phyloP scores from a whole-genome alignment of 1,140 invertebrate genomes.

The Aphaenogaster floridana region DNA sequence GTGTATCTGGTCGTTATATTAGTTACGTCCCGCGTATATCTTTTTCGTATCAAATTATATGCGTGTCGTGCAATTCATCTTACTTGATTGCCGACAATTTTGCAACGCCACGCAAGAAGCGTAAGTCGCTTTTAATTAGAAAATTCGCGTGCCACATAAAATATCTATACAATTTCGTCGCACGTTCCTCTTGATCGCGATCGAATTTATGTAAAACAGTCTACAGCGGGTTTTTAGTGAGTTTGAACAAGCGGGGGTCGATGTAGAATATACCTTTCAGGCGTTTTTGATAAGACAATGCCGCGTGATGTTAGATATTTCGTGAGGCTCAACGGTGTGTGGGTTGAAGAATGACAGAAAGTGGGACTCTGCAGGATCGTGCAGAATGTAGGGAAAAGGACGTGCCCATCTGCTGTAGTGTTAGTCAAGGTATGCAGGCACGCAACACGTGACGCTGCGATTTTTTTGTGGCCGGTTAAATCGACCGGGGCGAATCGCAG shows the following conservation, averaged over 20 bases:
- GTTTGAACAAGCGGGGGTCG: conserved; percentile 33
- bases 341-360: conserved; percentile 70
- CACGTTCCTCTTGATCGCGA: too few relatives aligned
- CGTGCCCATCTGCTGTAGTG: conserved; percentile 66
- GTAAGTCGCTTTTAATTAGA: conserved; percentile 43
- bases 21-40: conserved; percentile 12
- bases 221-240: not conserved
- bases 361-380: conserved; percentile 69
- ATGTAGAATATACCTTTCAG: conserved; percentile 61
- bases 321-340: conserved; percentile 64
- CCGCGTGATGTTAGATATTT: conserved; percentile 66
- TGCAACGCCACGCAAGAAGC: conserved; percentile 6
- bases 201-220: not conserved
- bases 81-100: conserved; percentile 51
- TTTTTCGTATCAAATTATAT: conserved; percentile 47
- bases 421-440: conserved; percentile 54
- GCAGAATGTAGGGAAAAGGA: conserved; percentile 74
- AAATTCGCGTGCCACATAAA: not conserved
- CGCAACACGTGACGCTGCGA: conserved; percentile 63
- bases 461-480: conserved; percentile 65
- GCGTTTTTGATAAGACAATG: conserved; percentile 71
- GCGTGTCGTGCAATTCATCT: conserved; percentile 52
- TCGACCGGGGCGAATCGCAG: conserved; percentile 65
- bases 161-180: not conserved
- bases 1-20: conserved; percentile 48